Conservation (phyloP, 2,113 vertebrate species). For the Sitta europaea region DNA sequence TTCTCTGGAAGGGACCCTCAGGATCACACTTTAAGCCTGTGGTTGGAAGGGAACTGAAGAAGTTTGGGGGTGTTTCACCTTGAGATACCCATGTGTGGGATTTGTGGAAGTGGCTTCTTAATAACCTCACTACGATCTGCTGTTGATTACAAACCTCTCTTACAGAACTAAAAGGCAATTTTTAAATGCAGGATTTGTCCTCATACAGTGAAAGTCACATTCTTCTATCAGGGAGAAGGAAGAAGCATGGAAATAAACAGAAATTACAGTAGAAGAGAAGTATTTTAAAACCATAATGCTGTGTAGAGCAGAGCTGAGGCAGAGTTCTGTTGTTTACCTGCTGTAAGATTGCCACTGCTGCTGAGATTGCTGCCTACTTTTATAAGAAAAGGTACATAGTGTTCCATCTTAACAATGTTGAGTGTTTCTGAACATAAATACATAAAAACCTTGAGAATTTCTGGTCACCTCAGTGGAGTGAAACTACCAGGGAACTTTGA, state of each 20-base stretch:
- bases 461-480: not conserved
- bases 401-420: not conserved
- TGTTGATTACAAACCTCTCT: not conserved
- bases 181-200: not conserved
- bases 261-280: not conserved
- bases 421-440: not conserved
- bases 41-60: not conserved
- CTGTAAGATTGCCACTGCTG: not conserved
- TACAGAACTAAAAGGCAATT: not conserved
- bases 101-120: not conserved
- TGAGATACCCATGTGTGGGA: rapidly evolving
- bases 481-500: not conserved
- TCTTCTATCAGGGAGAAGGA: not conserved
- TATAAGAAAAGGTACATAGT: not conserved
- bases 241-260: not conserved
- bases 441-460: not conserved
- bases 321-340: not conserved
- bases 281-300: not conserved
- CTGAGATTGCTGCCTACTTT: not conserved
- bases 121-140: not conserved
- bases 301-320: not conserved
- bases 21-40: not conserved
- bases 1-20: not conserved
- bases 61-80: not conserved
- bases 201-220: not conserved